Base-by-base conservation (phyloP, 2,797 vertebrate species). In the Spinibarbus caldwelli region DNA sequence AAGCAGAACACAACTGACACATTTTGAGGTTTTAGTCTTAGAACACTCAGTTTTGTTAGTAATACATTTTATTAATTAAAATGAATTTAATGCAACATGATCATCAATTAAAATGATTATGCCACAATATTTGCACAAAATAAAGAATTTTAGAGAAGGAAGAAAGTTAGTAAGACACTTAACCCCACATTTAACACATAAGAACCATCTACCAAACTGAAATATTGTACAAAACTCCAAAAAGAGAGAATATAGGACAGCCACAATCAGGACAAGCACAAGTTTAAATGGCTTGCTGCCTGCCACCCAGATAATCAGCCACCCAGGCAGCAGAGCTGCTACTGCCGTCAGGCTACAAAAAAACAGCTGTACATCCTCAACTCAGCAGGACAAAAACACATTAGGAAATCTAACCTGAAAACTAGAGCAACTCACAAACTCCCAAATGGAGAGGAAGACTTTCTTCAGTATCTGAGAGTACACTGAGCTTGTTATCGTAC, bases 241-340 rank as follows among this genome's bases (percentile, higher is more conserved):
- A 83, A 47, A 38, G 38, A 66, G 36, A 26, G 57, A 83, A 85
- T 86, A 45, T 88, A 83, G 83, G 77, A 57, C 83, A 82, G 10
- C 54, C 79, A 78, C 31, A 84, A 88, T 82, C 82, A 86, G 78
- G 72, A 67, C 70, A 80, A 17, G 75, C 12, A 66, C 41, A 77
- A 23, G 26, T 64, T 83, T 38, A 36, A 26, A 49, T 45, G 68
- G 38, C 54, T 78, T 68, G 47, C 29, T 47, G 41, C 73, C 73
- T 70, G 64, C 64, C 75, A 59, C 14, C 76, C 34, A 64, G 23
- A 73, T 82, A 66, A 64, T 38, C 17, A 80, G 78, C 68, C 52
- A 52, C 70, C 52, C 41, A 83, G 47, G 59, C 45, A 47, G 38
- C 62, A 82, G 15, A 54, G 19, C 47, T 52, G 54, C 29, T 7